Evolutionary conservation across 2,797 vertebrate genomes (phyloP).

Genomic region (Pseudochirops corinnae): DNA sequence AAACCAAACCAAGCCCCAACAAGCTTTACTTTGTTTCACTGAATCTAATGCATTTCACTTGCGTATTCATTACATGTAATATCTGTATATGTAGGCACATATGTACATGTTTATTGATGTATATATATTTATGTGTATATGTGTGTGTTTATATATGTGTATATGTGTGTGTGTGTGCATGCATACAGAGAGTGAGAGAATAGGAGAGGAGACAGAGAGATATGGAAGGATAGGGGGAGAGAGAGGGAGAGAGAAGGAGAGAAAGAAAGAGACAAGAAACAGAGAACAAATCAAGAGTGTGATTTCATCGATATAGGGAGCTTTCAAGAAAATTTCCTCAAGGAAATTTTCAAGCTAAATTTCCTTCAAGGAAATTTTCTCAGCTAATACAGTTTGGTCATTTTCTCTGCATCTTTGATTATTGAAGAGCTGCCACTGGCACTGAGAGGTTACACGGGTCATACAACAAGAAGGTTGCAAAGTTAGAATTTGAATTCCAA

Average conservation of each 20-base stretch:
- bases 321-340: background rate
- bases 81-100: no score
- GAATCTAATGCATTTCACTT: background rate
- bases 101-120: no score
- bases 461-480: background rate
- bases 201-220: no score
- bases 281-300: background rate
- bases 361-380: background rate
- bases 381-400: background rate
- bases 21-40: background rate
- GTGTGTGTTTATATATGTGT: background rate
- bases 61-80: background rate
- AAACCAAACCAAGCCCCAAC: background rate
- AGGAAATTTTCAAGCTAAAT: background rate
- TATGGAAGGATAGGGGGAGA: background rate
- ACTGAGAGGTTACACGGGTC: background rate
- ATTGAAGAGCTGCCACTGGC: background rate
- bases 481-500: background rate
- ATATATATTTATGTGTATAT: background rate
- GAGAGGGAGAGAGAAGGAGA: background rate
- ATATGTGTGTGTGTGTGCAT: background rate
- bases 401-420: background rate
- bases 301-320: background rate
- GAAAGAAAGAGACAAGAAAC: background rate
- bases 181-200: background rate